Conservation (phyloP, 2,113 vertebrate species). For the Kryptolebias marmoratus region DNA sequence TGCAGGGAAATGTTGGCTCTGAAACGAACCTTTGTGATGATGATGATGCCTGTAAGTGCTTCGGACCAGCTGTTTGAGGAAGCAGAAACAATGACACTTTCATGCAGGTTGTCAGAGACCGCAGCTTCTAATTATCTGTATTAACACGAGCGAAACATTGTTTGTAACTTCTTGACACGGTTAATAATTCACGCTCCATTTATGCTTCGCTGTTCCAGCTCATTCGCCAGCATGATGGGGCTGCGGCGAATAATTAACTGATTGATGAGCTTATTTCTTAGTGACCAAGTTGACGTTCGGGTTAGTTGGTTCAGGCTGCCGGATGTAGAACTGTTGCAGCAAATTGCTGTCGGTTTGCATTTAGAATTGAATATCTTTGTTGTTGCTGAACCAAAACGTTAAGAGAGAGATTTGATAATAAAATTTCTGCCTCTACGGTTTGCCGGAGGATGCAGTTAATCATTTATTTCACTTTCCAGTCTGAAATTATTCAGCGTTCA, state of each 20-base stretch:
- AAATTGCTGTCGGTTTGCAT: background rate
- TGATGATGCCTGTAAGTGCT: background rate
- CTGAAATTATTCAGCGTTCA: slow-evolving; percentile 48
- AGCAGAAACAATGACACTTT: background rate
- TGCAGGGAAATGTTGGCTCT: background rate
- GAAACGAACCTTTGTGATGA: background rate
- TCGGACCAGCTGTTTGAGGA: slow-evolving; percentile 22
- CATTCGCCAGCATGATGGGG: slow-evolving; percentile 17
- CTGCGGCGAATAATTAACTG: slow-evolving; percentile 29
- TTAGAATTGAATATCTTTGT: background rate
- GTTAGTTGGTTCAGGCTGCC: slow-evolving; percentile 7
- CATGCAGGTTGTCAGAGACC: slow-evolving; percentile 26
- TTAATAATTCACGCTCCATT: slow-evolving; percentile 46
- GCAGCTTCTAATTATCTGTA: slow-evolving; percentile 23
- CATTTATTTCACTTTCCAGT: slow-evolving; percentile 11
- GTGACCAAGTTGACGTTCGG: slow-evolving; percentile 11
- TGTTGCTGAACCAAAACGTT: background rate
- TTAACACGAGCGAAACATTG: slow-evolving; percentile 6
- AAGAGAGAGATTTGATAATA: background rate
- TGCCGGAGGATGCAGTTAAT: slow-evolving; percentile 12
- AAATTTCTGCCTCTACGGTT: background rate
- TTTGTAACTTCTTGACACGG: slow-evolving; percentile 15
- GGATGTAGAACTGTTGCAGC: background rate
- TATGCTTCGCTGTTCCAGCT: slow-evolving; percentile 21
- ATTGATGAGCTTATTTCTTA: slow-evolving; percentile 32